Evolutionary conservation across 2,797 vertebrate species (phyloP).

Genomic region (Calcarius lapponicus): DNA sequence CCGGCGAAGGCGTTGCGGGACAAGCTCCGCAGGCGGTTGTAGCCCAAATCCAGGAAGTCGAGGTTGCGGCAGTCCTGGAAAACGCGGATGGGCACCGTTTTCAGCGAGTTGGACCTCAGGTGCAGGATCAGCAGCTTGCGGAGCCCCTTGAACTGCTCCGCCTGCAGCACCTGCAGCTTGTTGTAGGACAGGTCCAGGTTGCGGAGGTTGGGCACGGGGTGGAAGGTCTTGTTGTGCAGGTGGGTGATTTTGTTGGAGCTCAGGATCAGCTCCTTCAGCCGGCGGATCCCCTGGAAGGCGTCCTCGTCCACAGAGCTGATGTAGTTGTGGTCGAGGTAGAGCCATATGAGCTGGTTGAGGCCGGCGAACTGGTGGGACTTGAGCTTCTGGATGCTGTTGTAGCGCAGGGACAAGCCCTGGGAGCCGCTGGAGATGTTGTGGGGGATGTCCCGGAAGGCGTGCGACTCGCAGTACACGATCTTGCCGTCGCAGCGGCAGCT

Average conservation of each 20-base stretch:
- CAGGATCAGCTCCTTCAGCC: slow-evolving; percentile 96
- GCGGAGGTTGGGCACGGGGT: slow-evolving; percentile 91
- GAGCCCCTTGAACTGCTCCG: slow-evolving; percentile 90
- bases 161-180: slow-evolving; percentile 89
- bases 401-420: slow-evolving; percentile 93
- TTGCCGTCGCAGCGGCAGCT: slow-evolving; percentile 97
- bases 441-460: slow-evolving; percentile 92
- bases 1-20: slow-evolving; percentile 95
- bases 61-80: slow-evolving; percentile 97
- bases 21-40: slow-evolving; percentile 93
- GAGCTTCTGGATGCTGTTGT: slow-evolving; percentile 95
- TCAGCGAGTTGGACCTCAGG: slow-evolving; percentile 92
- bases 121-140: slow-evolving; percentile 94
- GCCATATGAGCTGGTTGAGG: slow-evolving; percentile 95
- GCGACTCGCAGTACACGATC: slow-evolving; percentile 98
- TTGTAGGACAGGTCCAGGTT: slow-evolving; percentile 98
- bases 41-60: slow-evolving; percentile 95
- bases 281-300: slow-evolving; percentile 91
- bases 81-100: slow-evolving; percentile 90
- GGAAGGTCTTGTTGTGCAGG: slow-evolving; percentile 93
- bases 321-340: slow-evolving; percentile 98
- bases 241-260: slow-evolving; percentile 95
- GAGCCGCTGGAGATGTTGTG: slow-evolving; percentile 92
- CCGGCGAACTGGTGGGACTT: slow-evolving; percentile 91
- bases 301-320: slow-evolving; percentile 89